Evolutionary conservation across 2,888 invertebrate genomes (phyloP), one percentile per base, ranked within the genome.

Genomic region (Pristionchus fissidentatus): DNA sequence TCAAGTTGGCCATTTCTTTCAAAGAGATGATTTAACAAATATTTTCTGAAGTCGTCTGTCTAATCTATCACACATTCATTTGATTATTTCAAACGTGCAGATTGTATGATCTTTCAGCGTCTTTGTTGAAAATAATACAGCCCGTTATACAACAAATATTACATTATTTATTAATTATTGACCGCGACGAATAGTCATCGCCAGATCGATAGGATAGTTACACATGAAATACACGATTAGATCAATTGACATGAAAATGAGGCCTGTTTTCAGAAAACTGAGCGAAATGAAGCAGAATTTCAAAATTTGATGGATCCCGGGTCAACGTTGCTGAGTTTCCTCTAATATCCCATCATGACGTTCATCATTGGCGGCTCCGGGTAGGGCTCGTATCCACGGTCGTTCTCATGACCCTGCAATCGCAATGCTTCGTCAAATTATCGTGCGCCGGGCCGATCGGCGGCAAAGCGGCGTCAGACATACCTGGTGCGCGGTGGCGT

Each of bases 351-450:
- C 70, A 70, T 70, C 70, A 70, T 70, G 26, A n/a, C 13, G 41
- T 5, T 46, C 57, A 57, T 55, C 15, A 46, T 38, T 15, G 38
- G 55, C n/a, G 55, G 55, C 57, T 79, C 57, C 19, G 79, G 79
- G 26, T 79, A 79, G 0, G 79, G 79, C n/a, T 79, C 79, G 57
- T 79, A 79, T 22, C 79, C 79, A 7, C 49, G 43, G 19, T 43
- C n/a, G 4, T 75, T 22, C 1, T 38, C 49, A 49, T 29, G 77
- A 1, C 13, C 8, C 26, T 75, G 77, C n/a, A n/a, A n/a, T n/a
- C n/a, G n/a, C n/a, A n/a, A n/a, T n/a, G n/a, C n/a, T n/a, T n/a
- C n/a, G n/a, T n/a, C n/a, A n/a, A n/a, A n/a, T n/a, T n/a, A n/a
- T n/a, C n/a, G n/a, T n/a, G n/a, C n/a, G n/a, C n/a, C n/a, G n/a